phyloP scores from a whole-genome alignment of 2,113 vertebrate genomes.

The Pituophis catenifer region DNA sequence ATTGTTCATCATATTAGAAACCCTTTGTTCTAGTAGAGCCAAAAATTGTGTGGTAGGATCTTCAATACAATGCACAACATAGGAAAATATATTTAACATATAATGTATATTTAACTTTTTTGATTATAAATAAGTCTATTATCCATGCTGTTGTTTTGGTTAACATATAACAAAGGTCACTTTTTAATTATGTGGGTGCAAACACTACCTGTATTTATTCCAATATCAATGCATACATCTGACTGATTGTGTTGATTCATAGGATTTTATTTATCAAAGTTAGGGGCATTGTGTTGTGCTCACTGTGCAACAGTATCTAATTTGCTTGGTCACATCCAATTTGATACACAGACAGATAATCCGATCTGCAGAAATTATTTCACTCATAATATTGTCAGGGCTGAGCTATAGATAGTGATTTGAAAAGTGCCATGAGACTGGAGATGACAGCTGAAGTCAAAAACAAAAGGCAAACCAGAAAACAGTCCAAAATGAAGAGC shows the following conservation, averaged over 20 bases:
- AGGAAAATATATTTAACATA: neutral
- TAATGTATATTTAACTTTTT: neutral
- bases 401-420: neutral
- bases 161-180: neutral
- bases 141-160: neutral
- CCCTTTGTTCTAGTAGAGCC: neutral
- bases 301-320: neutral
- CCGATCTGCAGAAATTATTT: neutral
- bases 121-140: neutral
- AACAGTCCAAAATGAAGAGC: neutral
- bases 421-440: neutral
- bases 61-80: neutral
- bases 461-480: neutral
- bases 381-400: neutral
- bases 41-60: slow-evolving; percentile 12
- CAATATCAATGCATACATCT: neutral
- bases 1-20: slow-evolving; percentile 6
- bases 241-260: neutral
- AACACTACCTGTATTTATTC: neutral
- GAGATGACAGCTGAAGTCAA: neutral
- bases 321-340: neutral
- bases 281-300: neutral
- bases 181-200: neutral
- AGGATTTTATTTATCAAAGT: neutral
- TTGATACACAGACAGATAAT: neutral